Conservation (phyloP, 2,113 vertebrate genomes). For the Neodon shergylaensis region DNA sequence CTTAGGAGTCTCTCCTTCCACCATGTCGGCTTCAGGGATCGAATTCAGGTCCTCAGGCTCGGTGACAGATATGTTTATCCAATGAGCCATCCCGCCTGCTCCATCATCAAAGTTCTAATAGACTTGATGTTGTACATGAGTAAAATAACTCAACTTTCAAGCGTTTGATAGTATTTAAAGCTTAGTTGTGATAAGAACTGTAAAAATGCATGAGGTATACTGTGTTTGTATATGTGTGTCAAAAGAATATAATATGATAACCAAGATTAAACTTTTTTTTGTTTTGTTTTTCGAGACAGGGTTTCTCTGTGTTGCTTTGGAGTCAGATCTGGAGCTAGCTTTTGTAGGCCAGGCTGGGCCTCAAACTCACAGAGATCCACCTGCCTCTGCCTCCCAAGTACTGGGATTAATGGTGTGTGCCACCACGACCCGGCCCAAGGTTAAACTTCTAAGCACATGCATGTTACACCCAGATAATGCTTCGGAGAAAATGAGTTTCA, state of each 20-base stretch:
- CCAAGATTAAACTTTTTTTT: background rate
- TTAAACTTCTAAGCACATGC: conserved; percentile 11
- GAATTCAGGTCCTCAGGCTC: background rate
- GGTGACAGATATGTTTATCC: background rate
- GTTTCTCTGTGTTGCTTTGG: too few relatives aligned
- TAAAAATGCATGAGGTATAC: background rate
- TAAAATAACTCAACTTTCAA: conserved; percentile 33
- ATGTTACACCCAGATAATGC: background rate
- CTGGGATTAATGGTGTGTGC: too few relatives aligned
- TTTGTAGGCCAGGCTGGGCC: too few relatives aligned
- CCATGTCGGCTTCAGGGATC: background rate
- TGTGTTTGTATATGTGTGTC: background rate
- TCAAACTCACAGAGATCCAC: too few relatives aligned
- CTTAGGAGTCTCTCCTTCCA: background rate
- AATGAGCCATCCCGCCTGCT: background rate
- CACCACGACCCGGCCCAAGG: too few relatives aligned
- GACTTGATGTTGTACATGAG: background rate
- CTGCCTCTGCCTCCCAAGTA: too few relatives aligned
- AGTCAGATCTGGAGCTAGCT: too few relatives aligned
- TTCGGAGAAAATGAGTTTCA: conserved; percentile 12
- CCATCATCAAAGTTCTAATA: background rate
- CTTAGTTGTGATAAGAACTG: background rate
- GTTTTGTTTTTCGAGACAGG: too few relatives aligned
- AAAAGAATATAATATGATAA: background rate
- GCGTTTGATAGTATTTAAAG: background rate